Evolutionary conservation across 2,797 vertebrate species (phyloP), one percentile per base, ranked within the genome.

Genomic region (Acanthurus tractus): DNA sequence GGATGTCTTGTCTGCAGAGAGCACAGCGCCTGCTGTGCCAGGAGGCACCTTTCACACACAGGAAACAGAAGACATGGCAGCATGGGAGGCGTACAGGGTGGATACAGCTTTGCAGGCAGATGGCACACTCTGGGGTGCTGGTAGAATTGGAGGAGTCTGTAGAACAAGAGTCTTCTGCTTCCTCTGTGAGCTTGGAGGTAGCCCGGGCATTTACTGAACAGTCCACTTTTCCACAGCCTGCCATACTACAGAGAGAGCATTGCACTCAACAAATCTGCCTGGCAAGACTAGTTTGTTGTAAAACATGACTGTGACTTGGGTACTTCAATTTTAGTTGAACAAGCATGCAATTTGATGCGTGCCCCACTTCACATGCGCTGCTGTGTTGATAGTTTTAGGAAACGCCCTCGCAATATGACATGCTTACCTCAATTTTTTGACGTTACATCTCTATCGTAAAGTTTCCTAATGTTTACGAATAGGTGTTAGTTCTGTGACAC

Each of bases 31-130:
- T 98, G 91, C 97, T 98, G 84, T 98, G 97, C 97, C 97, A 99
- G n/a, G 98, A 99, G 45, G 98, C 98, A 40, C 98, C 98, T 90
- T 99, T 99, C 66, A 97, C 97, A 56, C 98, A 99, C 17, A 99
- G 94, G 88, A 97, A 99, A 90, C 98, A 99, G 93, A 99, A 99
- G 75, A 99, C 94, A 8, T 99, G 98, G 86, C 95, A 95, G 93
- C 98, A 99, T 1, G 98, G 98, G 77, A 99, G 96, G 81, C 96
- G 96, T 15, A 98, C 98, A 0, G 98, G 97, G 82, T 99, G 97
- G 74, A 99, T 93, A 77, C 97, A 99, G 0, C 95, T 97, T 82
- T 99, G 98, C 83, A 99, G 95, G 91, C 98, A 99, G 92, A 99
- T 99, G 80, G 98, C 96, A 71, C 98, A 99, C 89, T 99, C 98